Base-by-base conservation (phyloP, 2,113 vertebrate genomes). In the Patagioenas fasciata region DNA sequence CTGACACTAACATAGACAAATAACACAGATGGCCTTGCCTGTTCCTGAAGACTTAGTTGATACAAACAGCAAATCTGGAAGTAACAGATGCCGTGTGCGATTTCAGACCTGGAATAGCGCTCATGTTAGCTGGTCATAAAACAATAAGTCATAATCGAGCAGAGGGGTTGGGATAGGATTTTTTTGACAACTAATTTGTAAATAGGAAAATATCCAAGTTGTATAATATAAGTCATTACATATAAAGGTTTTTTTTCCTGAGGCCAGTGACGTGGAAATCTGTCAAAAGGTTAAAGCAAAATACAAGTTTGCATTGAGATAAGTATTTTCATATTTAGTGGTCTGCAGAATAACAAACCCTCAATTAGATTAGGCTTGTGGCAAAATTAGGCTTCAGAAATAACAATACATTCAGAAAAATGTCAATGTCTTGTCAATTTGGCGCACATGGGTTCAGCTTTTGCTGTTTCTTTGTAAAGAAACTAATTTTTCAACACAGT, bases 341-440 rank as follows among this genome's bases (percentile, higher is more conserved):
- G 23, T 62, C 38, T 87, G 60, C 7, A 47, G 56, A 84, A 74
- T 54, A 44, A 25, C 12, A 58, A 89, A 88, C 3, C 2, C 6
- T 44, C 42, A 67, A 28, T 77, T 60, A 66, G 24, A 57, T 77
- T 50, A 54, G 12, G 6, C 2, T 61, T 73, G 14, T 66, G 69
- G 51, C 42, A 84, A 96, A 84, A 84, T 21, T 62, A 81, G 62
- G 17, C 34, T 67, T 62, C 44, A 71, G 40, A 85, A 91, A 65
- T 44, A 74, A 36, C 7, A 24, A 11, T 24, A 77, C 9, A 29
- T n/a, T 42, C 15, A 48, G 26, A 14, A 77, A 48, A 40, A 87
- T 32, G 36, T 4, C 16, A 54, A 26, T 79, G 31, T 21, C 19
- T 53, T 74, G 9, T 79, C 71, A 66, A 44, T 62, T 29, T 71